Conservation (phyloP, 2,888 invertebrate genomes). For the Spisula subtruncata region DNA sequence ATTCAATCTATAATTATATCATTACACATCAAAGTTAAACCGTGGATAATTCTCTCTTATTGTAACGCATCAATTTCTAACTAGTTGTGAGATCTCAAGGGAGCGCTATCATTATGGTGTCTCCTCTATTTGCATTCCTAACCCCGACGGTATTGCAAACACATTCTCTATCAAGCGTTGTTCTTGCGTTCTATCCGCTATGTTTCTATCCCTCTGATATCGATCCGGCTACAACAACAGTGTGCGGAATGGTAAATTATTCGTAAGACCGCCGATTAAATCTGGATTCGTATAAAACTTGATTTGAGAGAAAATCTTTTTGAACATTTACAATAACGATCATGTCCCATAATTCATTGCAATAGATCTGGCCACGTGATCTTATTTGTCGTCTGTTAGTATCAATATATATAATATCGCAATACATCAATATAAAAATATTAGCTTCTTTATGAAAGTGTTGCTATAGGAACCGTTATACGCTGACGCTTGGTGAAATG, state of each 20-base stretch:
- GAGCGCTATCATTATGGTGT: background rate
- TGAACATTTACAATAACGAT: background rate
- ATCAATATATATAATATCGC: background rate
- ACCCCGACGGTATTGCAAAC: background rate
- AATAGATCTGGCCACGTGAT: background rate
- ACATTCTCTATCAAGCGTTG: slow-evolving; percentile 15
- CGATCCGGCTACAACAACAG: background rate
- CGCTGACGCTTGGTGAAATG: background rate
- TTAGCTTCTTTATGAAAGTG: background rate
- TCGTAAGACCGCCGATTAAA: slow-evolving; percentile 1
- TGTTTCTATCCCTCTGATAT: slow-evolving; percentile 18
- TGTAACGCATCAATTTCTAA: slow-evolving; percentile 3
- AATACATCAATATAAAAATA: slow-evolving; percentile 1
- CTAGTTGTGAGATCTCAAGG: background rate
- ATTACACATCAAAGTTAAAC: background rate
- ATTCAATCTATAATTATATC: background rate
- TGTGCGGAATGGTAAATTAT: slow-evolving; percentile 10
- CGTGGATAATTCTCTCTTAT: background rate
- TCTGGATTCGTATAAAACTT: background rate
- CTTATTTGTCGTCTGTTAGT: background rate
- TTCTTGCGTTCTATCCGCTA: background rate
- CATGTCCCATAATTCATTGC: background rate
- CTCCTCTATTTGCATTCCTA: slow-evolving; percentile 14
- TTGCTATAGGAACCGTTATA: background rate
- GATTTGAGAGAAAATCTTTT: slow-evolving; percentile 1